Percentiles rank a stretch among this genome's conserved stretches.
Evolutionary conservation across 2,113 vertebrate genomes (phyloP).

Genomic region (Oostethus manadensis): DNA sequence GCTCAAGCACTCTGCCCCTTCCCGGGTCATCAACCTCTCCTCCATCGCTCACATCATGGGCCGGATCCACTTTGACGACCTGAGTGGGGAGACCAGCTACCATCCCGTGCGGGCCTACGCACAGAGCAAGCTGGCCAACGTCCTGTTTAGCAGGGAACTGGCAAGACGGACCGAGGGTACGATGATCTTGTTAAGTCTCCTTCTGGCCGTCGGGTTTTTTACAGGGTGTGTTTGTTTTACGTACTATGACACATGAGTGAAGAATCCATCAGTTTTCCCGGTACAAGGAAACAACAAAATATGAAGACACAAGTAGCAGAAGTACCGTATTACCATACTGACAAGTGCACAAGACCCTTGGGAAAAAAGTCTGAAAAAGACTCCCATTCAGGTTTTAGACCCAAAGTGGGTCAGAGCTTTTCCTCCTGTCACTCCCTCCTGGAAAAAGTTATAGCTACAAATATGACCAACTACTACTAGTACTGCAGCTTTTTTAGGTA

Average conservation of each 20-base stretch:
- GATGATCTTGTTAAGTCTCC: slow-evolving; percentile 1
- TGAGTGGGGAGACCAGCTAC: slow-evolving; percentile 59
- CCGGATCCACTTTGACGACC: slow-evolving; percentile 68
- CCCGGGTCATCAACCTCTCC: slow-evolving; percentile 69
- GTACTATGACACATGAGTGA: background rate
- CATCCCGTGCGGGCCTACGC: slow-evolving; percentile 57
- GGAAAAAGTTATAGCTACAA: no score
- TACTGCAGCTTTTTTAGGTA: no score
- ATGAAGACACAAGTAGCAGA: no score
- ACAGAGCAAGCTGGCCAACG: slow-evolving; percentile 73
- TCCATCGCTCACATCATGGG: slow-evolving; percentile 58
- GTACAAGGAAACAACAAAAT: no score
- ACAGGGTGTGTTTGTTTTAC: background rate
- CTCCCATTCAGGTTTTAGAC: no score
- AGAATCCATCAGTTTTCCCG: no score
- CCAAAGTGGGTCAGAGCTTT: no score
- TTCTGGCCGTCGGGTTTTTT: background rate
- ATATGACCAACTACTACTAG: no score
- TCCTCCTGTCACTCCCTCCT: no score
- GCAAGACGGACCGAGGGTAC: slow-evolving; percentile 63
- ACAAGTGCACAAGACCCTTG: no score
- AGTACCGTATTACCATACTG: no score
- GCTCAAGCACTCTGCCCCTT: slow-evolving; percentile 71
- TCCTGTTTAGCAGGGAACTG: slow-evolving; percentile 71
- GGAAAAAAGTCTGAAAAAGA: no score